Base-by-base conservation (phyloP, 2,797 vertebrate genomes). In the Glyptemys insculpta region DNA sequence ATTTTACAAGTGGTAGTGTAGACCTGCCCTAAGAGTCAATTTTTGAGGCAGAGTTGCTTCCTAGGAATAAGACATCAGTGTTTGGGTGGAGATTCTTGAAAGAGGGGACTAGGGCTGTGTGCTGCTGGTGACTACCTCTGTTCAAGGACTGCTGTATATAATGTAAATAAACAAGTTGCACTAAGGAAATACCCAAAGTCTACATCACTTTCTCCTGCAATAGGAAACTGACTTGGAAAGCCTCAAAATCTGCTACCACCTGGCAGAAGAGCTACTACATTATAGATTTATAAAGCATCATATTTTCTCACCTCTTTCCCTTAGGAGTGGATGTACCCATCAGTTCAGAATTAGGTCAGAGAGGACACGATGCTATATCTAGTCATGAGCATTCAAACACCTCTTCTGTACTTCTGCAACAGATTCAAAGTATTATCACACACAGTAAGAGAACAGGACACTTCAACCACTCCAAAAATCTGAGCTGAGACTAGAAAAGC, bases 361-460 rank as follows among this genome's bases (percentile, higher is more conserved):
- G 16, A 90, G 2, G 27, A 80, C 10, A 34, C 34, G 23, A 76
- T n/a, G 23, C 5, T 44, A 6, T 44, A 47, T 44, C 25, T 76
- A 76, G 12, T 53, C 0, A 0, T 12, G 25, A 91, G 41, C 9
- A 74, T n/a, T 85, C 49, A 80, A 23, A 57, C 65, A 86, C 25
- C 14, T 44, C 44, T 89, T 92, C 54, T n/a, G 34, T 21, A 15
- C 3, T 68, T 21, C 25, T 57, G 19, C 62, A 50, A 37, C 37
- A 78, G 83, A 34, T 1, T 0, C 11, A 56, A 65, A 34, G 16
- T 54, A 14, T 37, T 3, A 0, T 2, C 41, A 65, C 29, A 78
- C 50, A 86, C 83, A 85, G 31, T 34, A 93, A 50, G 52, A 44
- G 50, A 91, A 87, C 41, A 87, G 12, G 50, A 5, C 50, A 87